Conservation (phyloP, 2,888 invertebrate genomes). For the Limenitis arthemis region DNA sequence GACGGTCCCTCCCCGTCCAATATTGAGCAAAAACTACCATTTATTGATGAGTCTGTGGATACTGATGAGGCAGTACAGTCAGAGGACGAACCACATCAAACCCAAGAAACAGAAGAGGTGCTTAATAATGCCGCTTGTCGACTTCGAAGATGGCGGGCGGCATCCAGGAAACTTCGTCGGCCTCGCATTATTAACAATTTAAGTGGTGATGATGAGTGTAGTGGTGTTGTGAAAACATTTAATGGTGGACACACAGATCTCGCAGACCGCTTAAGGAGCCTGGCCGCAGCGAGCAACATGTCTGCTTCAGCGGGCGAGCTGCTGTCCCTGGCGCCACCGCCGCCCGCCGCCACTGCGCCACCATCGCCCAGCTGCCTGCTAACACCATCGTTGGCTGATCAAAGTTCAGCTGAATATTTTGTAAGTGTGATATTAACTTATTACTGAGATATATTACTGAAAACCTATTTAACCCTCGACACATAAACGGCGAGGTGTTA, state of each 20-base stretch:
- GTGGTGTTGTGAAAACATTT: conserved; percentile 33
- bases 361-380: conserved; percentile 63
- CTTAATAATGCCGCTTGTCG: conserved; percentile 62
- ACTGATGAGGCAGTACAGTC: conserved; percentile 41
- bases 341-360: conserved; percentile 62
- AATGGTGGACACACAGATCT: conserved; percentile 57
- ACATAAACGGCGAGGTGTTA: no score
- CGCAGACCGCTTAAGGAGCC: conserved; percentile 56
- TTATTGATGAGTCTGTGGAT: conserved; percentile 52
- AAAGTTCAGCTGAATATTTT: conserved; percentile 57
- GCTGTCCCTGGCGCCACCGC: conserved; percentile 61
- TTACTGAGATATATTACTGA: neutral
- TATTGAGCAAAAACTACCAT: conserved; percentile 44
- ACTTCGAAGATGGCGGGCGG: conserved; percentile 64
- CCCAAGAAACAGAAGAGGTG: conserved; percentile 52
- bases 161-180: conserved; percentile 62
- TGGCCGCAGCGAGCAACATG: conserved; percentile 62
- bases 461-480: neutral
- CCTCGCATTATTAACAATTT: conserved; percentile 66
- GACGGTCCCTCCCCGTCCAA: conserved; percentile 41
- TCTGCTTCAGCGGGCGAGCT: conserved; percentile 59
- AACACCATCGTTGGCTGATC: conserved; percentile 60
- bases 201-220: conserved; percentile 43
- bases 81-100: conserved; percentile 45
- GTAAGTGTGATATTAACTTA: conserved; percentile 39